Percentiles rank a stretch among this genome's conserved stretches.
phyloP scores from a whole-genome alignment of 2,888 invertebrate genomes.

The Rotaria macrura region DNA sequence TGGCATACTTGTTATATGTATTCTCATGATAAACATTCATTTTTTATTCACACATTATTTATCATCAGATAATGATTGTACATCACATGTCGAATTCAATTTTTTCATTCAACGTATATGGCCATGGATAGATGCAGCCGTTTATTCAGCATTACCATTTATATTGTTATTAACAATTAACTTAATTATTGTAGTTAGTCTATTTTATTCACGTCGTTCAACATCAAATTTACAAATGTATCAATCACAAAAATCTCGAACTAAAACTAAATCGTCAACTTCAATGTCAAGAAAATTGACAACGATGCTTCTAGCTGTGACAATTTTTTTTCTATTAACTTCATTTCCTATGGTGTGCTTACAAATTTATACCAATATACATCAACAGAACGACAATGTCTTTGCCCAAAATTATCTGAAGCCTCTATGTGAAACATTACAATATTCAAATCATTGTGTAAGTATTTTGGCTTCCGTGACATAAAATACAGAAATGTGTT shows the following conservation, averaged over 20 bases:
- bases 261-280: neutral
- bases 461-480: neutral
- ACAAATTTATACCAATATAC: constrained; percentile 32
- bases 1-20: constrained; percentile 35
- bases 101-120: constrained; percentile 38
- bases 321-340: constrained; percentile 39
- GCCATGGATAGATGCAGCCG: constrained; percentile 41
- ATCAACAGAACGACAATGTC: constrained; percentile 35
- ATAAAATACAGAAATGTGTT: neutral
- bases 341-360: constrained; percentile 40
- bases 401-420: constrained; percentile 36
- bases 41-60: constrained; percentile 38
- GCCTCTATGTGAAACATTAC: constrained; percentile 32
- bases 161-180: constrained; percentile 39
- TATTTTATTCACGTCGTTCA: constrained; percentile 26
- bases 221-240: constrained; percentile 3
- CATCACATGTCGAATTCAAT: constrained; percentile 36
- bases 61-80: constrained; percentile 34
- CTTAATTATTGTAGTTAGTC: constrained; percentile 38
- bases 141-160: constrained; percentile 41
- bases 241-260: neutral
- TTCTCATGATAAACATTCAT: constrained; percentile 38
- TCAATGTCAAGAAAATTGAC: constrained; percentile 36
- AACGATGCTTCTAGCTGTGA: constrained; percentile 39
- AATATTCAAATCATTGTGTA: constrained; percentile 40